These are phyloP conservation scores for Hydrocynus forskahlii DNA, from an alignment of 2,797 vertebrate species.

Conservation along the genomic window DNA sequence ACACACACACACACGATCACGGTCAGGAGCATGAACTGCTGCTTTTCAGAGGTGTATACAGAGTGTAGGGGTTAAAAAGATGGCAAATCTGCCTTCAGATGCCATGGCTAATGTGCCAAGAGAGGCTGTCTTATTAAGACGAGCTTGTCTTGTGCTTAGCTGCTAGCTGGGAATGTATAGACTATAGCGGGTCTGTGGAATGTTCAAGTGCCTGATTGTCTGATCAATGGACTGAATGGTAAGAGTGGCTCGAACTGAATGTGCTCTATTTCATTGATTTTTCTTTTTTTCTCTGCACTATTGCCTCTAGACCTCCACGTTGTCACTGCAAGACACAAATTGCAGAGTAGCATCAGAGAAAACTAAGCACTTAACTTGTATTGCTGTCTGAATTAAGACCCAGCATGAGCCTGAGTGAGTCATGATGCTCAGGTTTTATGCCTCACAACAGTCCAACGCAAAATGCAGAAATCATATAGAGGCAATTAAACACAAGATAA, in stretches of 20 bases:
- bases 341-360: slow-evolving; percentile 11
- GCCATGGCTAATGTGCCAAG: slow-evolving; percentile 42
- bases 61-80: not conserved
- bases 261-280: not conserved
- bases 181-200: slow-evolving; percentile 23
- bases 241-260: not conserved
- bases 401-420: not conserved
- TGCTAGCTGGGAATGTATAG: slow-evolving; percentile 29
- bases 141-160: slow-evolving; percentile 52
- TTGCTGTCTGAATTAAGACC: not conserved
- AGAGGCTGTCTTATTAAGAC: slow-evolving; percentile 36
- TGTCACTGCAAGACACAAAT: slow-evolving; percentile 2
- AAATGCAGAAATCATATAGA: not conserved
- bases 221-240: slow-evolving; percentile 8
- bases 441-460: not conserved
- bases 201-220: slow-evolving; percentile 35
- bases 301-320: slow-evolving; percentile 5
- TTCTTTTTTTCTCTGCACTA: slow-evolving; percentile 9
- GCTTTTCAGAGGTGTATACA: slow-evolving; percentile 18
- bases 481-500: not conserved
- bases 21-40: slow-evolving; percentile 33
- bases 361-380: not conserved
- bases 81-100: not conserved
- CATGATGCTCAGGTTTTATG: not conserved
- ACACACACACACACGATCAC: too few species aligned